Percentiles rank a stretch among this genome's conserved stretches.
phyloP scores from a whole-genome alignment of 2,113 vertebrate species.

The Sylvilagus bachmani region DNA sequence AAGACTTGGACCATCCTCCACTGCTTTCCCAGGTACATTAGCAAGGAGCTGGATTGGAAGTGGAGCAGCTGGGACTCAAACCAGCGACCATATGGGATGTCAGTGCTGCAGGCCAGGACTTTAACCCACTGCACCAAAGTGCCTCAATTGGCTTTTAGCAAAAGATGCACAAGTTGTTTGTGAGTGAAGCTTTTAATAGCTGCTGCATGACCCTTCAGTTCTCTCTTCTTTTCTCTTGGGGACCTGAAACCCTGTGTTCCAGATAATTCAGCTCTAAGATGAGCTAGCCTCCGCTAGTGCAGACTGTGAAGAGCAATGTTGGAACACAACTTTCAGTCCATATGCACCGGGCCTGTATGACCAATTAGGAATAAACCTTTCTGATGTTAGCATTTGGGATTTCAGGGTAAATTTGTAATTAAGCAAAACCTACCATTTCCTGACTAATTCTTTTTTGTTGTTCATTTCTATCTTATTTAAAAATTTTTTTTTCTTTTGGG shows the following conservation, averaged over 20 bases:
- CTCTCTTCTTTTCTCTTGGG: background rate
- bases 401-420: constrained; percentile 45
- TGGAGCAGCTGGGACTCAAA: too few relatives aligned
- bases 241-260: background rate
- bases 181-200: background rate
- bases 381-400: background rate
- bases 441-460: constrained; percentile 5
- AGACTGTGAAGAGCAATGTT: background rate
- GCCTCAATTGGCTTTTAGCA: background rate
- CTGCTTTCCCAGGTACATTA: too few relatives aligned
- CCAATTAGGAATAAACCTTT: background rate
- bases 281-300: background rate
- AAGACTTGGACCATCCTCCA: too few relatives aligned
- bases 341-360: background rate
- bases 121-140: too few relatives aligned
- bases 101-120: too few relatives aligned
- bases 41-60: too few relatives aligned
- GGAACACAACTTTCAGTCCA: background rate
- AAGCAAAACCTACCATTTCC: constrained; percentile 37
- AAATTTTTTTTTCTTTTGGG: background rate
- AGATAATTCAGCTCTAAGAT: background rate
- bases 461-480: background rate
- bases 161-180: background rate
- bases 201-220: background rate
- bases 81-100: too few relatives aligned